Conservation (phyloP, 2,888 invertebrate species). For the Frankliniella fusca region DNA sequence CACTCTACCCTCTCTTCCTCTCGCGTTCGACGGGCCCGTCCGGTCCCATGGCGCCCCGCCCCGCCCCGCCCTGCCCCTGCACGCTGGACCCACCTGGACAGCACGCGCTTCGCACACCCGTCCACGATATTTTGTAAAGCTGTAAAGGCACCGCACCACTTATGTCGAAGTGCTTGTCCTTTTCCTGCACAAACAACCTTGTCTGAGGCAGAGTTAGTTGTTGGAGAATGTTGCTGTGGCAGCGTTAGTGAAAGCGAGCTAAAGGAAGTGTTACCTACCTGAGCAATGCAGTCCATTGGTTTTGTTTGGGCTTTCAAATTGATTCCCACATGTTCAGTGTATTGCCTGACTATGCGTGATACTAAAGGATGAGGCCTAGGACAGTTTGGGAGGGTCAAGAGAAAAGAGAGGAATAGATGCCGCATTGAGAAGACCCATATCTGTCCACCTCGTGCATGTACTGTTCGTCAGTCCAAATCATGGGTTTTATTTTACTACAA, state of each 20-base stretch:
- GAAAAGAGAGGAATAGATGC: not conserved
- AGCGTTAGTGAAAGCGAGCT: too few relatives aligned
- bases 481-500: not conserved
- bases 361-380: too few relatives aligned
- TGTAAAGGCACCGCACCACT: too few relatives aligned
- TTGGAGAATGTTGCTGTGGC: too few relatives aligned
- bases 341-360: too few relatives aligned
- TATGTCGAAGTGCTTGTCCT: too few relatives aligned
- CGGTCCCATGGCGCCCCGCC: not conserved
- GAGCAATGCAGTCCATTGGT: too few relatives aligned
- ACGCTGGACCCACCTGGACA: not conserved
- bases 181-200: too few relatives aligned
- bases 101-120: not conserved
- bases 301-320: too few relatives aligned
- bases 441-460: not conserved
- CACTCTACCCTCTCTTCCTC: slow-evolving; percentile 4
- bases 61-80: not conserved
- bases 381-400: not conserved
- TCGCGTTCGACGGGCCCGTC: not conserved
- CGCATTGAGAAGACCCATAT: not conserved
- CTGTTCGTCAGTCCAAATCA: not conserved
- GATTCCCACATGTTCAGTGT: too few relatives aligned
- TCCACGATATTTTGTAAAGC: not conserved
- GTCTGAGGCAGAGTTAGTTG: too few relatives aligned
- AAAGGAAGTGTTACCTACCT: too few relatives aligned